Conservation (phyloP, 2,797 vertebrate genomes). For the Etheostoma nigrum region DNA sequence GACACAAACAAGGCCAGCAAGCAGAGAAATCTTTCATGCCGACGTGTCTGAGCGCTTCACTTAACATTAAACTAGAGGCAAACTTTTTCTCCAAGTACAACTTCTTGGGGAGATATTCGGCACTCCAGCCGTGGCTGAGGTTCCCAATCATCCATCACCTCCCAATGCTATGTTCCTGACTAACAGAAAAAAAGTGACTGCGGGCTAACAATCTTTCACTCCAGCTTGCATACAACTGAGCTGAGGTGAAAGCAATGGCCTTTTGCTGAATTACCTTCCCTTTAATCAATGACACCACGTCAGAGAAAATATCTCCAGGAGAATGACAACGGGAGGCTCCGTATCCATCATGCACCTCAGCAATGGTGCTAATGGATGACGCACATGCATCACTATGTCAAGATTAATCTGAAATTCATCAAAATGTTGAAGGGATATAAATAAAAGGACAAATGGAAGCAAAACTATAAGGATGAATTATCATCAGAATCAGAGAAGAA, state of each 20-base stretch:
- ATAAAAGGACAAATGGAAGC: constrained; percentile 46
- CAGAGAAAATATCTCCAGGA: constrained; percentile 69
- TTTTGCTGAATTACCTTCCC: constrained; percentile 75
- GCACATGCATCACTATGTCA: constrained; percentile 68
- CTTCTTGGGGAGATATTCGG: constrained; percentile 67
- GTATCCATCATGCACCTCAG: constrained; percentile 70
- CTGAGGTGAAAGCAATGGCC: constrained; percentile 69
- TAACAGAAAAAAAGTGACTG: constrained; percentile 62
- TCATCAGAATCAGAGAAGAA: constrained; percentile 13
- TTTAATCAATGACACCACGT: constrained; percentile 80
- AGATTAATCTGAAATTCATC: constrained; percentile 61
- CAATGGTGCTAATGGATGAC: constrained; percentile 65
- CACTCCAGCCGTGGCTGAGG: constrained; percentile 41
- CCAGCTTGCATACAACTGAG: constrained; percentile 52
- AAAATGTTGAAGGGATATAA: constrained; percentile 51
- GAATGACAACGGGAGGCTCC: constrained; percentile 38
- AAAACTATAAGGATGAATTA: constrained; percentile 35
- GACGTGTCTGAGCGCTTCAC: constrained; percentile 58
- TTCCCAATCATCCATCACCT: constrained; percentile 70
- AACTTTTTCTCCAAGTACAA: constrained; percentile 56
- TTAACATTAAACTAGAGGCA: constrained; percentile 59
- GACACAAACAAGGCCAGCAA: constrained; percentile 63
- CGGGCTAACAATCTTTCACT: constrained; percentile 74
- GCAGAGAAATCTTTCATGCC: constrained; percentile 59
- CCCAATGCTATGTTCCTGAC: constrained; percentile 42